Conservation (phyloP, 2,113 vertebrate species). For the Gorsachius goisagi region DNA sequence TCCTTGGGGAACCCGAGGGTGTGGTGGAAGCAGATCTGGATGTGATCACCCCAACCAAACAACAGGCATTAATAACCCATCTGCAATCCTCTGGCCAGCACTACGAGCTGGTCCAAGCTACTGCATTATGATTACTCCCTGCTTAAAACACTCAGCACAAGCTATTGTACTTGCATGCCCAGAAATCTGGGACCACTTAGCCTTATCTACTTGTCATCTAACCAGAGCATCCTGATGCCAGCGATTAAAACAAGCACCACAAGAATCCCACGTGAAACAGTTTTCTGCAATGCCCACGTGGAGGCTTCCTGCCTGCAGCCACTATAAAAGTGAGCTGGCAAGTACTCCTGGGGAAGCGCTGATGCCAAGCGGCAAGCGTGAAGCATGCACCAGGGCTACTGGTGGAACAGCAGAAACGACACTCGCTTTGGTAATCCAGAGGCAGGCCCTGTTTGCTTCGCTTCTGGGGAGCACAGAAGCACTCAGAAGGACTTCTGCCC, state of each 20-base stretch:
- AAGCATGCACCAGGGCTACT: background rate
- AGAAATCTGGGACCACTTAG: background rate
- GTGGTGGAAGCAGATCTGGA: constrained; percentile 95
- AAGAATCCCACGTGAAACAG: background rate
- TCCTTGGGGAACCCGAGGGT: constrained; percentile 86
- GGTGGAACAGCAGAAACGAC: background rate
- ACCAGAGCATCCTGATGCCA: background rate
- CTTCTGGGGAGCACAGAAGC: background rate
- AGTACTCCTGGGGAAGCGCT: background rate
- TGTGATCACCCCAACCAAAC: constrained; percentile 27
- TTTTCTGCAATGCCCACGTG: fast-evolving
- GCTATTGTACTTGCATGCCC: background rate
- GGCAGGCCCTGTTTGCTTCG: background rate
- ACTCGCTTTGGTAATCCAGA: background rate
- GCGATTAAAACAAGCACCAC: background rate
- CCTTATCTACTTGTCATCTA: background rate
- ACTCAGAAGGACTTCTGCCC: background rate
- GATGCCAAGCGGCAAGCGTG: fast-evolving
- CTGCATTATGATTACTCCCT: background rate
- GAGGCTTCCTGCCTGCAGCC: background rate
- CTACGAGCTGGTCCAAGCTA: background rate
- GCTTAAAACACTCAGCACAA: background rate
- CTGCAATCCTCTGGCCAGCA: background rate
- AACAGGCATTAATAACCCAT: background rate
- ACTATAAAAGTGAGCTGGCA: background rate